These are phyloP conservation scores for Pangasius larnaudii DNA, from an alignment of 2,797 vertebrate genomes.

Conservation along the genomic window DNA sequence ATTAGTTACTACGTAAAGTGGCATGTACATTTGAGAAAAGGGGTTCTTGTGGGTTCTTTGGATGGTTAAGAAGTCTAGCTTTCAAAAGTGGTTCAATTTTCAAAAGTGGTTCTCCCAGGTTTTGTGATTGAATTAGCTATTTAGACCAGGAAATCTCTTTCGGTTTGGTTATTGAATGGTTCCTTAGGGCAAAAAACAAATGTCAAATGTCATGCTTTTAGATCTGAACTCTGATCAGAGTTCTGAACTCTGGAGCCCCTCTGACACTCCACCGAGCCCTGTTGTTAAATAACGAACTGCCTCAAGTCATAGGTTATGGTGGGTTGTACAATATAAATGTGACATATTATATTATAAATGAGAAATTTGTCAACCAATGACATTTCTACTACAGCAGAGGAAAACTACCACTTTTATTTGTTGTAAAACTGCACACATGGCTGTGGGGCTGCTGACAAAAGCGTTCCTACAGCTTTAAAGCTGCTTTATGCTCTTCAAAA, in stretches of 20 bases:
- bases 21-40: not conserved
- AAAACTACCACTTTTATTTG: not conserved
- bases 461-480: not conserved
- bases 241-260: not conserved
- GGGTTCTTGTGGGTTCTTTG: not conserved
- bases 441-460: not conserved
- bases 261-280: not conserved
- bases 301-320: not conserved
- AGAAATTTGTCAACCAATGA: not conserved
- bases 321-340: not conserved
- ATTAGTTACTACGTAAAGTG: not conserved
- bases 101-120: not conserved
- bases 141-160: not conserved
- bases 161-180: not conserved
- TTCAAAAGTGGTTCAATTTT: not conserved
- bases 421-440: not conserved
- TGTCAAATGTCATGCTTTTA: constrained; percentile 4
- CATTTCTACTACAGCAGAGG: not conserved
- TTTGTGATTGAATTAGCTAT: not conserved
- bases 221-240: no score
- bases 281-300: not conserved
- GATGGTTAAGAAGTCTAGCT: not conserved
- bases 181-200: not conserved
- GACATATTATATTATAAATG: not conserved
- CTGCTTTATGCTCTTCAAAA: not conserved